These are phyloP conservation scores for Caradrina clavipalpis DNA, from an alignment of 2,888 invertebrate species.

Conservation along the genomic window DNA sequence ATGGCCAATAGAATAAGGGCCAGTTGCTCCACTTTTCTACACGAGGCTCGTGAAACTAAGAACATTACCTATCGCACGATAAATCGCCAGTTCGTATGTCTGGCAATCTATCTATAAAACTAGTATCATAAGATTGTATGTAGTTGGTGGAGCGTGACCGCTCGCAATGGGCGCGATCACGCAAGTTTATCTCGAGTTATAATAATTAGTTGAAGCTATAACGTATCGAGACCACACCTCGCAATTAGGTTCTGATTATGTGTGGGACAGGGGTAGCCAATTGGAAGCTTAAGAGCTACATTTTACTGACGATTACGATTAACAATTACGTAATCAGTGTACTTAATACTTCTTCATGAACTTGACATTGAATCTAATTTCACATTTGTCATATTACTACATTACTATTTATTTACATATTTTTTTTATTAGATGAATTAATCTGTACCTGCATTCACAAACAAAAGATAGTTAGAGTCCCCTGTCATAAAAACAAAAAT, in stretches of 20 bases:
- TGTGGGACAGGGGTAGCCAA: slow-evolving; percentile 29
- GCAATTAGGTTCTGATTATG: slow-evolving; percentile 82
- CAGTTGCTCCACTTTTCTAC: slow-evolving; percentile 51
- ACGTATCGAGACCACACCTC: slow-evolving; percentile 78
- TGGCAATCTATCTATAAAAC: slow-evolving; percentile 56
- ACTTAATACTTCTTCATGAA: too few relatives aligned
- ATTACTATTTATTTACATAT: too few relatives aligned
- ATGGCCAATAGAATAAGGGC: slow-evolving; percentile 48
- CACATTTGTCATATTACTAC: too few relatives aligned
- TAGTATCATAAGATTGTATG: slow-evolving; percentile 50
- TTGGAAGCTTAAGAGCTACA: too few relatives aligned
- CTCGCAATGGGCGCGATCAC: slow-evolving; percentile 63
- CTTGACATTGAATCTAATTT: too few relatives aligned
- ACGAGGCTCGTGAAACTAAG: slow-evolving; percentile 49
- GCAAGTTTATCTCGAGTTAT: slow-evolving; percentile 70
- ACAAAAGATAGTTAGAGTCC: too few relatives aligned
- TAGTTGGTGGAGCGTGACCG: slow-evolving; percentile 63
- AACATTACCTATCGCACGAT: slow-evolving; percentile 53
- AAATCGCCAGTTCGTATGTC: slow-evolving; percentile 57
- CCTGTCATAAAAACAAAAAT: too few relatives aligned
- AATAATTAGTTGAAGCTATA: slow-evolving; percentile 69
- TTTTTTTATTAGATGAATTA: too few relatives aligned
- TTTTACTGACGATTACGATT: too few relatives aligned
- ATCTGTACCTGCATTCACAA: too few relatives aligned
- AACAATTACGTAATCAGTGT: too few relatives aligned